Evolutionary conservation across 2,888 invertebrate species (phyloP).

Genomic region (Dichetophora obliterata): DNA sequence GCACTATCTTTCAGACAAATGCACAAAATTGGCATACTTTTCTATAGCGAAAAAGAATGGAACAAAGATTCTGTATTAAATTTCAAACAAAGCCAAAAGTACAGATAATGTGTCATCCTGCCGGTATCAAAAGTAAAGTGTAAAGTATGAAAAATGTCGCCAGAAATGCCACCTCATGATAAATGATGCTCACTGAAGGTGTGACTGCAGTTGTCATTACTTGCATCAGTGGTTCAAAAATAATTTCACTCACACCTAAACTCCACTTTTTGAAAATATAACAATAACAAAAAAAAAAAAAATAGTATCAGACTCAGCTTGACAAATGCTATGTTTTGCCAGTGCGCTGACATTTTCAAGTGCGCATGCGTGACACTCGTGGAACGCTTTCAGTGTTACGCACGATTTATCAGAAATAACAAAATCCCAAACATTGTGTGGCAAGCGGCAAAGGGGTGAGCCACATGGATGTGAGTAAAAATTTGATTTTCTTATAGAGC

Average conservation of each 20-base stretch:
- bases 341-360: slow-evolving; percentile 24
- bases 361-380: slow-evolving; percentile 29
- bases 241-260: no score
- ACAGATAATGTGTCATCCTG: neutral
- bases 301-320: neutral
- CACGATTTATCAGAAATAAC: slow-evolving; percentile 24
- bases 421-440: neutral
- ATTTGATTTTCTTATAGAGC: neutral
- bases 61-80: slow-evolving; percentile 10
- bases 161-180: neutral
- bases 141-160: neutral
- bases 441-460: slow-evolving; percentile 27
- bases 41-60: neutral
- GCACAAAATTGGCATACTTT: slow-evolving; percentile 16
- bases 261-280: no score
- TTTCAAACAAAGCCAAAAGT: neutral
- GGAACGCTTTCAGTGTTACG: slow-evolving; percentile 8
- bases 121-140: neutral
- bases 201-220: slow-evolving; percentile 19
- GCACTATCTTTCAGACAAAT: no score
- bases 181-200: slow-evolving; percentile 19
- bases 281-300: no score
- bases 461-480: neutral
- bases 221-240: neutral
- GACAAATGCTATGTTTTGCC: slow-evolving; percentile 34